phyloP scores from a whole-genome alignment of 23 tunicate genomes.

The Trididemnum clinides region DNA sequence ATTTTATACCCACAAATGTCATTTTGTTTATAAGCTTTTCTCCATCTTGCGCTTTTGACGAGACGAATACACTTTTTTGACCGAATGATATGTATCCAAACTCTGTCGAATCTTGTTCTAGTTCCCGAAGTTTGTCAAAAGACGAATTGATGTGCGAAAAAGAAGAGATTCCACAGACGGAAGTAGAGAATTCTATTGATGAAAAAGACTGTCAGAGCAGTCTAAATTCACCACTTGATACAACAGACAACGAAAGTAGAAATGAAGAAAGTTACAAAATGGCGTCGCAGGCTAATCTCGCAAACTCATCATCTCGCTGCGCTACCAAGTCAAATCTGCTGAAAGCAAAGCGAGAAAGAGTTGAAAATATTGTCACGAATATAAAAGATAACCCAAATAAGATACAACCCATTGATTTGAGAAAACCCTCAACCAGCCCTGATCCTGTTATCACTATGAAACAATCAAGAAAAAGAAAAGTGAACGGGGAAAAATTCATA shows the following conservation, averaged over 20 bases:
- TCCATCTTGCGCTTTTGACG: too few relatives aligned
- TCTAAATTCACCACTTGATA: neutral
- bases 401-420: neutral
- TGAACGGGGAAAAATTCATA: too few relatives aligned
- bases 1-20: too few relatives aligned
- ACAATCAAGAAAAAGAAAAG: neutral
- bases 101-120: neutral
- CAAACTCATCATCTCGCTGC: neutral
- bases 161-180: neutral
- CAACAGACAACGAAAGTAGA: neutral
- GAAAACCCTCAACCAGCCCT: neutral
- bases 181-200: neutral
- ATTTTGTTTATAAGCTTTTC: too few relatives aligned
- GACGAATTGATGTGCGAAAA: neutral
- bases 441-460: neutral
- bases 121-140: neutral
- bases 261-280: neutral
- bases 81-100: neutral
- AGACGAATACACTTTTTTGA: neutral
- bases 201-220: neutral
- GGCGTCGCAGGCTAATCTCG: neutral
- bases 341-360: slow-evolving; percentile 66
- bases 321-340: neutral
- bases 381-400: slow-evolving; percentile 30
- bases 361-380: slow-evolving; percentile 70